Evolutionary conservation across 2,888 invertebrate genomes (phyloP).

Genomic region (Clepsis dumicolana): DNA sequence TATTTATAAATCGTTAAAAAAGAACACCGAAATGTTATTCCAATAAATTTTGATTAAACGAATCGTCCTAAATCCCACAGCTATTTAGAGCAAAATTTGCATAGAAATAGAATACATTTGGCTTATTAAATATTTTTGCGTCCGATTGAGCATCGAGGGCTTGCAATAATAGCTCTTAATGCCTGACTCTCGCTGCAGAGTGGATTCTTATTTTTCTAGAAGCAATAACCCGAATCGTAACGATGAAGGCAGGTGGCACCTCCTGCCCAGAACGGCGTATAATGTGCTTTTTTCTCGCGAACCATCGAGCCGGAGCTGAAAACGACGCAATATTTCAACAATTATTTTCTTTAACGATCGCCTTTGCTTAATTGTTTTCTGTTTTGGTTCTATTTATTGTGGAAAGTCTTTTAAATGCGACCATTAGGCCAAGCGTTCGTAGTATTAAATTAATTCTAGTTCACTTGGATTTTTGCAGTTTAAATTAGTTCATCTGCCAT

Average conservation of each 20-base stretch:
- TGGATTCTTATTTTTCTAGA: slow-evolving; percentile 55
- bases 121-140: slow-evolving; percentile 11
- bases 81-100: slow-evolving; percentile 2
- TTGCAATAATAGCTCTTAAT: slow-evolving; percentile 36
- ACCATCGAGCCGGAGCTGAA: slow-evolving; percentile 53
- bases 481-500: too few species aligned
- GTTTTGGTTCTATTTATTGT: slow-evolving; percentile 14
- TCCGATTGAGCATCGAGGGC: slow-evolving; percentile 28
- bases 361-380: slow-evolving; percentile 38
- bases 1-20: background rate
- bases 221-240: slow-evolving; percentile 72
- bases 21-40: background rate
- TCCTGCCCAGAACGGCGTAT: slow-evolving; percentile 64
- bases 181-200: slow-evolving; percentile 33
- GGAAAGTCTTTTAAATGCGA: background rate
- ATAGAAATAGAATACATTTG: slow-evolving; percentile 39
- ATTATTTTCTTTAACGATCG: slow-evolving; percentile 43
- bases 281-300: slow-evolving; percentile 75
- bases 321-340: slow-evolving; percentile 51
- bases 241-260: slow-evolving; percentile 75
- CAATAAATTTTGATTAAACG: background rate
- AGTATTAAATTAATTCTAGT: background rate
- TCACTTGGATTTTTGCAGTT: background rate
- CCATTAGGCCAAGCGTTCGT: background rate
- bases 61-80: background rate